Base-by-base conservation (phyloP, 1,140 invertebrate genomes). In the Drosophila neocordata region DNA sequence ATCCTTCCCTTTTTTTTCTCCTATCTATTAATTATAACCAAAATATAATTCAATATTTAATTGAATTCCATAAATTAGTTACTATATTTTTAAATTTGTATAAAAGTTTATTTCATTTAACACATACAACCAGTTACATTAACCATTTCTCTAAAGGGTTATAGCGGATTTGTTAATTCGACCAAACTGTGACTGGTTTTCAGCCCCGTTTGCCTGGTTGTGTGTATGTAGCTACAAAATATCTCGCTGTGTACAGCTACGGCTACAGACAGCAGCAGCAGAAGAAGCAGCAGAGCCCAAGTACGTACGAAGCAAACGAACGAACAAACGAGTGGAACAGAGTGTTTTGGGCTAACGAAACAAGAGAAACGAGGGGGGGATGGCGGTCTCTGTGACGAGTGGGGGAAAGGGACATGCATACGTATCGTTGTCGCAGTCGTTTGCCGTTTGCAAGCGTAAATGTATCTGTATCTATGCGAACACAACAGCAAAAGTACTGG, bases 381-480 rank as follows among this genome's bases (percentile, higher is more conserved):
- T 6, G 37, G n/a, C n/a, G 37, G n/a, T 12, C 4, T 1, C 37
- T 38, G 12, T n/a, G n/a, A 38, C n/a, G 37, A n/a, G 3, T 38
- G 37, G 12, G 12, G 37, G 41, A 18, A 18, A 7, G 41, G 15
- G 41, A 6, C 8, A 13, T 20, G 4, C 11, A 31, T 31, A 31
- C 15, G 41, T 48, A 48, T 48, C 41, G 41, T 20, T 48, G 41
- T 48, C 41, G 41, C 41, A 44, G 41, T 44, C 41, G 41, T 18
- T 44, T 44, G 15, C 41, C 41, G 41, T 48, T 48, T 48, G 18
- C 41, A 20, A 15, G 41, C 41, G 41, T 20, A 48, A 48, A 48
- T 48, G 41, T 48, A 48, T 48, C 41, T 48, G 15, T 48, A 48
- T 48, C 41, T 48, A 48, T 48, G 41, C 41, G 15, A 48, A 48